Conservation (phyloP, 2,888 invertebrate genomes). For the Elysia crispata region DNA sequence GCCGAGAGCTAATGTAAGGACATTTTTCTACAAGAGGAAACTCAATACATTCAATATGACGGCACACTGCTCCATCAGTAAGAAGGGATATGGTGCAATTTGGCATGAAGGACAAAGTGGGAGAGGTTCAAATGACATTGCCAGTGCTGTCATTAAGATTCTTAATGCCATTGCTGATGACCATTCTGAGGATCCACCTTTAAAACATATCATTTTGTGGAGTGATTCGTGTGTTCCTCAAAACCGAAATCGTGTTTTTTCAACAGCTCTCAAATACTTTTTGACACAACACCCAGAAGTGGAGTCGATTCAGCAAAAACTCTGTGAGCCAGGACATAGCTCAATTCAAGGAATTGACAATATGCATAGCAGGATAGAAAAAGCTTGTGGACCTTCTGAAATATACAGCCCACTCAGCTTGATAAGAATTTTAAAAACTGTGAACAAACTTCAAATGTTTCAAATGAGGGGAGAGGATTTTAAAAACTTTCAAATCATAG, state of each 20-base stretch:
- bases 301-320: too few species aligned
- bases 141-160: conserved; percentile 19
- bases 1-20: not conserved
- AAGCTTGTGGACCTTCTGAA: conserved; percentile 7
- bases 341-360: conserved; percentile 31
- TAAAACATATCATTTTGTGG: conserved; percentile 18
- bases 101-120: conserved; percentile 33
- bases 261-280: too few species aligned
- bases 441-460: too few species aligned
- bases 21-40: conserved; percentile 27
- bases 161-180: not conserved
- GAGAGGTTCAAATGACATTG: conserved; percentile 22
- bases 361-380: conserved; percentile 20
- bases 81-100: conserved; percentile 7
- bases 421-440: conserved; percentile 1
- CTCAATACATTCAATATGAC: conserved; percentile 29
- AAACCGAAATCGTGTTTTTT: too few species aligned
- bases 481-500: not conserved
- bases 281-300: too few species aligned
- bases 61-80: conserved; percentile 11
- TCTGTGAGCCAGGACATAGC: conserved; percentile 25
- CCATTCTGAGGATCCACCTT: not conserved
- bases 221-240: too few species aligned
- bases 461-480: not conserved
- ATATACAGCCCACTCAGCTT: conserved; percentile 18